Evolutionary conservation across 2,113 vertebrate genomes (phyloP).

Genomic region (Corythaeola cristata): DNA sequence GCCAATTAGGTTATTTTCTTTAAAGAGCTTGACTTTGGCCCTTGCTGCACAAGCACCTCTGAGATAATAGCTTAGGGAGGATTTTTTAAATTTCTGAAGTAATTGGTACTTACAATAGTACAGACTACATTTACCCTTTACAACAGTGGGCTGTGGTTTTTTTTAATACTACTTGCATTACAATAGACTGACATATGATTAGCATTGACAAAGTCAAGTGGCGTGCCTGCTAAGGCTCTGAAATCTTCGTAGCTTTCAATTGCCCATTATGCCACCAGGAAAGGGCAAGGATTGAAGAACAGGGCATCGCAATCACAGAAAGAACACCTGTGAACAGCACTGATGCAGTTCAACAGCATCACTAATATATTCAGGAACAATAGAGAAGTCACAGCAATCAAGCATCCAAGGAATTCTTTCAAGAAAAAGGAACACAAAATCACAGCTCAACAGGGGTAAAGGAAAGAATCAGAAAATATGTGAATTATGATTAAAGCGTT

Average conservation of each 20-base stretch:
- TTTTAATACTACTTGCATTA: neutral
- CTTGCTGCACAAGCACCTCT: neutral
- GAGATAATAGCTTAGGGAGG: neutral
- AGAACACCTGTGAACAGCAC: neutral
- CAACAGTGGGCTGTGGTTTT: neutral
- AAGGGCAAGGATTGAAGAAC: neutral
- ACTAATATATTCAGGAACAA: neutral
- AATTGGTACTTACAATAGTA: neutral
- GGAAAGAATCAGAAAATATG: neutral
- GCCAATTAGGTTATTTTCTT: neutral
- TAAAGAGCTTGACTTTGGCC: neutral
- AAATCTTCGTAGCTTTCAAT: neutral
- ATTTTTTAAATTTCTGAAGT: neutral
- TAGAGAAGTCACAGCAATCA: neutral
- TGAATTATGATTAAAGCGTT: neutral
- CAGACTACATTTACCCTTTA: neutral
- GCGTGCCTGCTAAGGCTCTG: neutral
- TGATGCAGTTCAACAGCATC: neutral
- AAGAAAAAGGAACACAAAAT: neutral
- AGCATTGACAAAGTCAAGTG: neutral
- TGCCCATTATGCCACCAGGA: neutral
- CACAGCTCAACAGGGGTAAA: neutral
- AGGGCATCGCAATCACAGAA: neutral
- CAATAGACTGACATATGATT: neutral
- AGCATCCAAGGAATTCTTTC: neutral